A percentile compares a stretch with the other conserved stretches of the same genome.
Evolutionary conservation across 2,888 invertebrate species (phyloP).

Genomic region (Stictocephala bisonia): DNA sequence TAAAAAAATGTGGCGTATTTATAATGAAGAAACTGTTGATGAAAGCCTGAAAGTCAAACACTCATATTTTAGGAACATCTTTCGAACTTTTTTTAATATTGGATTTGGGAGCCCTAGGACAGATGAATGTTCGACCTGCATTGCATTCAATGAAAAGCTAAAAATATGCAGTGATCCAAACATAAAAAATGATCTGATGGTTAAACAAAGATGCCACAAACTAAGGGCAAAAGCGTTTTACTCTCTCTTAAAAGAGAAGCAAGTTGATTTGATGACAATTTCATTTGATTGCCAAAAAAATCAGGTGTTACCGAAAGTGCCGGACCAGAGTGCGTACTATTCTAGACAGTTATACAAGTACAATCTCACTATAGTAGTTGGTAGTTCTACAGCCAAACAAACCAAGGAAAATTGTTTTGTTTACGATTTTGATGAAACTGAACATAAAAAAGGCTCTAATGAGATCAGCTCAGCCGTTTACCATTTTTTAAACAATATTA

Average conservation of each 20-base stretch:
- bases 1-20: neutral
- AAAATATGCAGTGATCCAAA: neutral
- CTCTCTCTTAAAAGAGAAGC: neutral
- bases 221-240: conserved; percentile 6
- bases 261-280: neutral
- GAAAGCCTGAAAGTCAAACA: neutral
- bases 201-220: neutral
- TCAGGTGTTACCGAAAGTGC: conserved; percentile 16
- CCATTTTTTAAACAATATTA: conserved; percentile 7
- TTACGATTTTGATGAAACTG: neutral
- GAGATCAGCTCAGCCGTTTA: neutral
- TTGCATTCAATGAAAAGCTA: neutral
- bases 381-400: conserved; percentile 8
- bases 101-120: conserved; percentile 6
- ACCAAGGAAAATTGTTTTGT: conserved; percentile 20
- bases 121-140: conserved; percentile 10
- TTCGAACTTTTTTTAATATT: neutral
- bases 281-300: conserved; percentile 42
- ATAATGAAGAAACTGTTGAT: neutral
- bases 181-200: neutral
- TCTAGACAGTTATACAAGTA: conserved; percentile 29
- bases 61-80: neutral
- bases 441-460: neutral
- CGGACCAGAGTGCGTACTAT: conserved; percentile 45
- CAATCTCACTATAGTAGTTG: conserved; percentile 16